Evolutionary conservation across 2,113 vertebrate species (phyloP), one percentile per base, ranked within the genome.

Genomic region (Catharus minimus): DNA sequence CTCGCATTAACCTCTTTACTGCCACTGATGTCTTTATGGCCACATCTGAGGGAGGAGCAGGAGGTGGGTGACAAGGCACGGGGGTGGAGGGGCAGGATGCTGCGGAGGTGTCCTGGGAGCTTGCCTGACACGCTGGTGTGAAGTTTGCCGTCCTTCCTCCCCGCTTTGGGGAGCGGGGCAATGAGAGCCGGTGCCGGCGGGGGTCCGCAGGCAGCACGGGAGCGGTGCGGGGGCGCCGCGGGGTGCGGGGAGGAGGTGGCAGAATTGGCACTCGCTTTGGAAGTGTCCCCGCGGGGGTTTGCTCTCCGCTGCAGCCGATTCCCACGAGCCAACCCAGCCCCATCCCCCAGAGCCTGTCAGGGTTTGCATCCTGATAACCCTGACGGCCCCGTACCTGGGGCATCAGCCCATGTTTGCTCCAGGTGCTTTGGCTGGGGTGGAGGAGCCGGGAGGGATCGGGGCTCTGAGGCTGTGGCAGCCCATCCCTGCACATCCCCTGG

Each of bases 111-210:
- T 92, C 87, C 83, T 90, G 91, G 91, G 89, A 95, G 89, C 94
- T 53, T 52, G 92, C 92, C 79, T 92, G 81, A 91, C 95, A 82
- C 10, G 0, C 7, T 27, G 71, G 89, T 92, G 95, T 79, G 95
- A 95, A 95, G 94, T 95, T 95, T 87, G 93, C 95, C 89, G 53
- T 90, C 74, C 90, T 95, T 94, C 89, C 90, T 95, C 67, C 66
- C 38, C 0, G 7, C 84, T 68, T 39, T 52, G 78, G 47, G 74
- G 82, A 90, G 46, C 15, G 3, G 66, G 67, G 44, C 7, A 22
- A 9, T 32, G 33, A 65, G 65, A 72, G 30, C 11, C 8, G 18
- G 7, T 71, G 53, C 65, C 41, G 1, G 88, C 26, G 1, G 76
- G 92, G 86, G 76, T 53, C 76, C 2, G 5, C n/a, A 6, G 88